phyloP scores from a whole-genome alignment of 2,888 invertebrate species.

The Ornithoptera alexandrae region DNA sequence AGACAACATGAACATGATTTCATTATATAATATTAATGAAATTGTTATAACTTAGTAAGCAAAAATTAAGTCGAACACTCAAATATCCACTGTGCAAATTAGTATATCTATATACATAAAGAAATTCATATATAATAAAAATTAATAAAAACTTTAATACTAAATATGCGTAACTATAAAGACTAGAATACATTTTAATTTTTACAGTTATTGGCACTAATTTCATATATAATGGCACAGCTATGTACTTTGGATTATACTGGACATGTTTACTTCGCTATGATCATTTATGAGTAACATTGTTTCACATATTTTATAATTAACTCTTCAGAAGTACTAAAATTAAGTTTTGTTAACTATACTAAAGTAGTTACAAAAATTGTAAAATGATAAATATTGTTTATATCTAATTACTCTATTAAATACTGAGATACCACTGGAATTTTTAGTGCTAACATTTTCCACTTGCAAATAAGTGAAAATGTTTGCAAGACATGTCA shows the following conservation, averaged over 20 bases:
- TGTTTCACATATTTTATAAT: constrained; percentile 50
- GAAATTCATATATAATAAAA: constrained; percentile 57
- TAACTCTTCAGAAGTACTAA: constrained; percentile 41
- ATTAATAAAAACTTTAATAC: constrained; percentile 73
- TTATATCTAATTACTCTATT: constrained; percentile 69
- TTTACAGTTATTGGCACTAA: constrained; percentile 81
- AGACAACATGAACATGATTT: constrained; percentile 10
- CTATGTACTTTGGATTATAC: constrained; percentile 63
- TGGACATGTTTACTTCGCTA: constrained; percentile 48
- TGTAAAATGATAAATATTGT: constrained; percentile 63
- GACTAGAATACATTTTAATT: constrained; percentile 79
- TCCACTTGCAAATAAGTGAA: constrained; percentile 47
- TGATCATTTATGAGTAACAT: constrained; percentile 43
- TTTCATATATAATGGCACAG: constrained; percentile 75
- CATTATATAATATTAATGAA: constrained; percentile 45
- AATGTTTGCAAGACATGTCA: constrained; percentile 41
- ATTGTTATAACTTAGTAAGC: constrained; percentile 38
- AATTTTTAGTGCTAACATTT: constrained; percentile 58
- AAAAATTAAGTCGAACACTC: constrained; percentile 51
- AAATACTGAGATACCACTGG: constrained; percentile 70
- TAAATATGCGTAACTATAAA: constrained; percentile 80
- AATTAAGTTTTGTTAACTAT: constrained; percentile 71
- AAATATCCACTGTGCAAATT: constrained; percentile 68
- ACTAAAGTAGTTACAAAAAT: constrained; percentile 72
- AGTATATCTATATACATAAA: constrained; percentile 64